phyloP scores from a whole-genome alignment of 2,113 vertebrate species.

The Plestiodon gilberti region DNA sequence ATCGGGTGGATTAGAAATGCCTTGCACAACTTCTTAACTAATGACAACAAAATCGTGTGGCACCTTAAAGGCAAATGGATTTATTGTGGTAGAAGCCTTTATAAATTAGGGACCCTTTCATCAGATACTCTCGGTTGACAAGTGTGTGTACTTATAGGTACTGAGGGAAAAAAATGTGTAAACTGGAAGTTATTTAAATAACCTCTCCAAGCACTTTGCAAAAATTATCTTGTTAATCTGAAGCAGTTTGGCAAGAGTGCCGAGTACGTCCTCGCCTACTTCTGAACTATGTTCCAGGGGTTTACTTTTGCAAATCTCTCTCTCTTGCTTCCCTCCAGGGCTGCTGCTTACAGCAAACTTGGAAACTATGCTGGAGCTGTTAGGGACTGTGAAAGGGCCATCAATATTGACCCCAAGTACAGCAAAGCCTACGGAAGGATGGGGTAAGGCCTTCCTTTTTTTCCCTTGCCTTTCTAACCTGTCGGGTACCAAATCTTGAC shows the following conservation, averaged over 20 bases:
- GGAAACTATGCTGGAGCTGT: slow-evolving; percentile 94
- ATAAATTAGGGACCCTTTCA: too few relatives aligned
- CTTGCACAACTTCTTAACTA: too few relatives aligned
- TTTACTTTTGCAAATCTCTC: neutral
- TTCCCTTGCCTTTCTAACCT: accelerated
- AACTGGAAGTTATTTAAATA: too few relatives aligned
- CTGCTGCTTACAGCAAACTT: slow-evolving; percentile 94
- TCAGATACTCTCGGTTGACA: too few relatives aligned
- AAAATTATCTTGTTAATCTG: too few relatives aligned
- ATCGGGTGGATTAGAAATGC: too few relatives aligned
- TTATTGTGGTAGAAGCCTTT: too few relatives aligned
- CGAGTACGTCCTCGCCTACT: neutral
- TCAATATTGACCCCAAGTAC: slow-evolving; percentile 92
- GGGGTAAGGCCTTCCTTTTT: slow-evolving; percentile 77
- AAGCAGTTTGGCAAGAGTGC: neutral
- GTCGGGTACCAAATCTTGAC: neutral
- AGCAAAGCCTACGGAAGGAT: slow-evolving; percentile 98
- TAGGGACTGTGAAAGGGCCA: slow-evolving; percentile 92
- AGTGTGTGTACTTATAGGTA: too few relatives aligned
- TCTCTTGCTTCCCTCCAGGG: slow-evolving; percentile 73
- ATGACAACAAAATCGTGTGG: too few relatives aligned
- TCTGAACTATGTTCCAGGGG: neutral
- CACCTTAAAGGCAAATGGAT: too few relatives aligned
- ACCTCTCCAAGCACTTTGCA: too few relatives aligned
- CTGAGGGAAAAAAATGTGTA: too few relatives aligned